These are phyloP conservation scores for Chlorodrepanis virens DNA, from an alignment of 2,113 vertebrate species.

Conservation along the genomic window DNA sequence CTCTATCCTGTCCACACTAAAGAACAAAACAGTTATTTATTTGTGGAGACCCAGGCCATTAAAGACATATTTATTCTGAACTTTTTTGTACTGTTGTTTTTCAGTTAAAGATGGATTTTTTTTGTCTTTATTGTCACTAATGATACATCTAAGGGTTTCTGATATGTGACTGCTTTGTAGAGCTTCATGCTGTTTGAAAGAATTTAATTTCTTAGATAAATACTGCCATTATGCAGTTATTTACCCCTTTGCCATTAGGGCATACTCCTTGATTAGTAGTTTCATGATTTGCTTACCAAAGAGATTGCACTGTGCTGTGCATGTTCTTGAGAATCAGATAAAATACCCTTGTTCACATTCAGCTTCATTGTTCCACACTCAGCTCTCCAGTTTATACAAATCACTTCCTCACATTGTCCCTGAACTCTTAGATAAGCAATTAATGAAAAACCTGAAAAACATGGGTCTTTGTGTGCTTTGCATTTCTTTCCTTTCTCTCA, in stretches of 20 bases:
- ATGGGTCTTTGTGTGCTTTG: neutral
- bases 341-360: neutral
- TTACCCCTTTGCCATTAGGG: neutral
- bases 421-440: neutral
- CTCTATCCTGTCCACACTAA: neutral
- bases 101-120: neutral
- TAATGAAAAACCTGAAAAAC: accelerated
- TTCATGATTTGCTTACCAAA: neutral
- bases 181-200: neutral
- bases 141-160: neutral
- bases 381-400: neutral
- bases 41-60: neutral
- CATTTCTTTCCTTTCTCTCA: neutral
- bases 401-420: neutral
- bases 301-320: neutral
- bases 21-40: neutral
- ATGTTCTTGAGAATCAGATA: neutral
- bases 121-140: neutral
- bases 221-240: neutral
- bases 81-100: neutral
- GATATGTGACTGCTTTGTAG: neutral
- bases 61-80: neutral
- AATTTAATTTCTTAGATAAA: neutral
- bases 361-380: neutral
- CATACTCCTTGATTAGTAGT: neutral